Evolutionary conservation across 2,797 vertebrate species (phyloP), one percentile per base, ranked within the genome.

Genomic region (Petrocephalus sullivani): DNA sequence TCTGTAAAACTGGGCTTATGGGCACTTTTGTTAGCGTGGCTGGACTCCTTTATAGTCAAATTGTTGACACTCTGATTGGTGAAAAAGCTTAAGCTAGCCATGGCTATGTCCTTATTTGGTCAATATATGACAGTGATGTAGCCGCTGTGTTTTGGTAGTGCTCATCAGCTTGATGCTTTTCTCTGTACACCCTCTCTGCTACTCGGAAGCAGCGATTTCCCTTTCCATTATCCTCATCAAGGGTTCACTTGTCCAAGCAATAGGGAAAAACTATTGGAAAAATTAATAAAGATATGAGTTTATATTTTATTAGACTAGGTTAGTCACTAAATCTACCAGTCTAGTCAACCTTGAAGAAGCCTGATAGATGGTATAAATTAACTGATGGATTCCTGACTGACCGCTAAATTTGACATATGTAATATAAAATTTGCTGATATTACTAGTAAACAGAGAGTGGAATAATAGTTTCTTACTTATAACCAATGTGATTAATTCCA

Each of bases 1-100:
- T 89, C 89, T 6, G 64, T 49, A n/a, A 89, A 88, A 37, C 61
- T 21, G 8, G 83, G 87, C 60, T 54, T 41, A 33, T 14, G 10
- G 16, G 16, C 84, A 57, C 53, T 87, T 64, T 54, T 60, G 54
- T 88, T 88, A 19, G 60, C 21, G 19, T 7, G 16, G 12, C 19
- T 5, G 14, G 28, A n/a, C n/a, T 64, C 67, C 1, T 12, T 54
- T 28, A 37, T n/a, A 23, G 60, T 88, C 56, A 10, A 19, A 82
- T 86, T 88, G 61, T 46, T 1, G 61, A 88, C 16, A 60, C 41
- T 87, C 49, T 46, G 87, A 28, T 86, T 71, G 83, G 37, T 6
- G 23, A 23, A 57, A 23, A 28, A 23, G 61, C 78, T 85, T 53
- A 33, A 21, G 84, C 87, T 86, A 54, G 53, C 84, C 89, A 89